Evolutionary conservation across 2,113 vertebrate genomes (phyloP).

Genomic region (Platysternon megacephalum): DNA sequence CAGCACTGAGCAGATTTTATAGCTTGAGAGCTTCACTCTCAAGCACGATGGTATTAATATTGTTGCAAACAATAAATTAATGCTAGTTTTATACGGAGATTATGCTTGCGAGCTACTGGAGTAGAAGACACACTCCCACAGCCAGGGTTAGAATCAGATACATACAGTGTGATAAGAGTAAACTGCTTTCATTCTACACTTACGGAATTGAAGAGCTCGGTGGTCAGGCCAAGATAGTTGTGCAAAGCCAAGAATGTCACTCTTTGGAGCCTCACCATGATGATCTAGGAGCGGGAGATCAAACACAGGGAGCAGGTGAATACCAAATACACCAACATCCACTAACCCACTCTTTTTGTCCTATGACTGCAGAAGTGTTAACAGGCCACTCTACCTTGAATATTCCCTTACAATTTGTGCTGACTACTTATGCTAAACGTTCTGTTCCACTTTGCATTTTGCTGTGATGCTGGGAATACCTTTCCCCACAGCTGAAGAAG

Average conservation of each 20-base stretch:
- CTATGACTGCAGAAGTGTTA: not conserved
- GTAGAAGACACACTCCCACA: not conserved
- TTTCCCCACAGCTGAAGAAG: not conserved
- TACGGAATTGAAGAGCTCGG: constrained; percentile 93
- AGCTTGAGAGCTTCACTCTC: not conserved
- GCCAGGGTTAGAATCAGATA: not conserved
- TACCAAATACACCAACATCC: not conserved
- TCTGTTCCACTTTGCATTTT: not conserved
- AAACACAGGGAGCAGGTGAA: not conserved
- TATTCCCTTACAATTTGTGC: not conserved
- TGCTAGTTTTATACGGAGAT: not conserved
- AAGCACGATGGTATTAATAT: not conserved
- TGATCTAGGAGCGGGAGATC: constrained; percentile 81
- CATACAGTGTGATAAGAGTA: not conserved
- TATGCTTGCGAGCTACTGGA: not conserved
- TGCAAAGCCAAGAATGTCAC: constrained; percentile 94
- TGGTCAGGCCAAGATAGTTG: constrained; percentile 95
- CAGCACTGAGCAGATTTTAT: not conserved
- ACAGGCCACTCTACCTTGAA: not conserved
- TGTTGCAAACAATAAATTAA: not conserved
- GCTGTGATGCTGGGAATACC: not conserved
- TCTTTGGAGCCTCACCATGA: constrained; percentile 96
- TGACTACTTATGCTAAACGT: not conserved
- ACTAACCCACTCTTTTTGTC: not conserved
- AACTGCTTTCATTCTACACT: constrained; percentile 38